Conservation (phyloP, 2,113 vertebrate genomes). For the Anas platyrhynchos region DNA sequence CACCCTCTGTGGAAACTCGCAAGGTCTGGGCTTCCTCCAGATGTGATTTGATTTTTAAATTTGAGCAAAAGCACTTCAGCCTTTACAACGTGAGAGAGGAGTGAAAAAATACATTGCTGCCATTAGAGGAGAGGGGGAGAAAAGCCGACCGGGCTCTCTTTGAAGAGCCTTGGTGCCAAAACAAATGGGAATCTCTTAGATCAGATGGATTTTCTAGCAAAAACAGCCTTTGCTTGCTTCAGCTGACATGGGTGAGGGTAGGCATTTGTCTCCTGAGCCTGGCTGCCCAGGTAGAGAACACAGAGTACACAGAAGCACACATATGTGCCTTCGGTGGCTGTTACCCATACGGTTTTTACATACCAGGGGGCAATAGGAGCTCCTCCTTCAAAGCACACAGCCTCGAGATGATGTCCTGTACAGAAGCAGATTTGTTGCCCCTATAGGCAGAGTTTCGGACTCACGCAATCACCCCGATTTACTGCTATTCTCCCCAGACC, state of each 20-base stretch:
- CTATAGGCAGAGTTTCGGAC: background rate
- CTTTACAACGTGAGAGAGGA: background rate
- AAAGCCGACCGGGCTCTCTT: background rate
- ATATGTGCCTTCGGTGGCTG: background rate
- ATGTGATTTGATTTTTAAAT: background rate
- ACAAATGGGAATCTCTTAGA: background rate
- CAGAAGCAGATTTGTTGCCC: background rate
- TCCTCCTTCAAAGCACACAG: background rate
- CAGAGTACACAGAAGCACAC: background rate
- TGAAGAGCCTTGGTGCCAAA: background rate
- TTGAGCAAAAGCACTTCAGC: background rate
- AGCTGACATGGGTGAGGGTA: background rate
- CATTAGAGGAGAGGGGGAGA: background rate
- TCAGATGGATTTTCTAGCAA: background rate
- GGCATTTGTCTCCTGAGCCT: background rate
- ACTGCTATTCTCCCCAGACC: background rate
- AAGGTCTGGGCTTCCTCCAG: conserved; percentile 26
- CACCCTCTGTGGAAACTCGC: background rate
- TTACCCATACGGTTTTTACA: background rate
- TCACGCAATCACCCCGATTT: background rate
- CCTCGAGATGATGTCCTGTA: background rate
- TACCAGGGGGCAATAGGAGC: background rate
- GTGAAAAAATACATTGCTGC: conserved; percentile 22
- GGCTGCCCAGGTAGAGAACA: background rate
- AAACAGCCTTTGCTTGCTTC: background rate